A percentile compares a stretch with the other conserved stretches of the same genome.
Conservation (phyloP, 2,113 vertebrate species). For the Thunnus maccoyii region DNA sequence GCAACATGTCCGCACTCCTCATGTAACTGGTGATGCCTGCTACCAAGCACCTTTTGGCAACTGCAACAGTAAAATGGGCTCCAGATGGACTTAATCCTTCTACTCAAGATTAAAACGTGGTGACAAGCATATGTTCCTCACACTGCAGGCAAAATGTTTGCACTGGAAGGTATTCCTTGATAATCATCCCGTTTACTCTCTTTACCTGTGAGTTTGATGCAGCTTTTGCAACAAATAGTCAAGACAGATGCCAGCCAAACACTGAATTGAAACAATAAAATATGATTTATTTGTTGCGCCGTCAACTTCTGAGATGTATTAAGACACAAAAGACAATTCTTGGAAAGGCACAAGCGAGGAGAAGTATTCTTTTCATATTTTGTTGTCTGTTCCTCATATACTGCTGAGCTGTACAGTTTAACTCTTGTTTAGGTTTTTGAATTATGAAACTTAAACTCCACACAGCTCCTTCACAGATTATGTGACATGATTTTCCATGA, state of each 20-base stretch:
- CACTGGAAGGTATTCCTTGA: neutral
- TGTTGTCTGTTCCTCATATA: conserved; percentile 12
- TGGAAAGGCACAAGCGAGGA: conserved; percentile 7
- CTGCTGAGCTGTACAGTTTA: neutral
- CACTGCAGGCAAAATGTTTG: conserved; percentile 17
- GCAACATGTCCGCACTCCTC: neutral
- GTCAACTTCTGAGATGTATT: conserved; percentile 42
- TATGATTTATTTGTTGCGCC: conserved; percentile 11
- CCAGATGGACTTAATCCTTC: conserved; percentile 64
- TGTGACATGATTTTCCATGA: neutral
- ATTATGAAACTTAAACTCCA: neutral
- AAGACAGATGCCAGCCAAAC: conserved; percentile 2
- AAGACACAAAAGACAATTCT: conserved; percentile 26
- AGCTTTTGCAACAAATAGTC: conserved; percentile 16
- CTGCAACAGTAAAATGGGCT: conserved; percentile 45
- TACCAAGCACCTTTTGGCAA: conserved; percentile 61
- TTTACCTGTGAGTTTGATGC: neutral
- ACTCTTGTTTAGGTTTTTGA: neutral
- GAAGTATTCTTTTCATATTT: conserved; percentile 14
- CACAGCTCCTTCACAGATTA: neutral
- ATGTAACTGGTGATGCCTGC: conserved; percentile 23
- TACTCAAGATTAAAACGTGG: conserved; percentile 43
- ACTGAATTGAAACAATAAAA: conserved; percentile 12
- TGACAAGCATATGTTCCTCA: conserved; percentile 38
- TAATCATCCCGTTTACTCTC: neutral